A percentile compares a stretch with the other conserved stretches of the same genome.
These are phyloP conservation scores for Myotis yumanensis DNA, from an alignment of 2,113 vertebrate genomes.

Conservation along the genomic window DNA sequence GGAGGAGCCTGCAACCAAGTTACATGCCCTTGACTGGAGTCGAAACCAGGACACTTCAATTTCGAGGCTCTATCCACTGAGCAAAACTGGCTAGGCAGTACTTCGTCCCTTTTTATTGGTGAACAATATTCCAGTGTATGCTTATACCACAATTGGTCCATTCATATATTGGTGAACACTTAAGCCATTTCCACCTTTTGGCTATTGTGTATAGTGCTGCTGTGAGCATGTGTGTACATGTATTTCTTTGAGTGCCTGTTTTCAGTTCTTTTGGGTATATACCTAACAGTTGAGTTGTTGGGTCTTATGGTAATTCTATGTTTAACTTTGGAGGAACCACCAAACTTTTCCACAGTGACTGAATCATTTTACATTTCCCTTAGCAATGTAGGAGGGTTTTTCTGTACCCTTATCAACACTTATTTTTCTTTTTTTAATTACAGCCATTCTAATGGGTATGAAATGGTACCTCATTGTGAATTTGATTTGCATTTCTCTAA, in stretches of 20 bases:
- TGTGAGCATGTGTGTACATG: not conserved
- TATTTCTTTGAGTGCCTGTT: constrained; percentile 4
- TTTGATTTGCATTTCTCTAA: constrained; percentile 7
- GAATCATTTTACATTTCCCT: not conserved
- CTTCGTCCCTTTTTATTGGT: not conserved
- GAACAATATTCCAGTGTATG: not conserved
- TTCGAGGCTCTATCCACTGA: not conserved
- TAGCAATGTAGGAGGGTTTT: not conserved
- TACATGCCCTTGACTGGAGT: not conserved
- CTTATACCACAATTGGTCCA: not conserved
- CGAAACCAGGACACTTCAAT: not conserved
- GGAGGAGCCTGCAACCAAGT: too few relatives aligned
- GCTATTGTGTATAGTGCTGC: not conserved
- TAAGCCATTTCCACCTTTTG: not conserved
- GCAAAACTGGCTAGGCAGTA: not conserved
- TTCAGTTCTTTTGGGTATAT: not conserved
- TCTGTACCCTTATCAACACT: not conserved
- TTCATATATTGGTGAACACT: not conserved
- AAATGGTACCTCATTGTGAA: not conserved
- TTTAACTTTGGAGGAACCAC: not conserved
- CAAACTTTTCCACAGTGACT: not conserved
- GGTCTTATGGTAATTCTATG: not conserved
- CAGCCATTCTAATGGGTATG: not conserved
- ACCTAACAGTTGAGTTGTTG: not conserved
- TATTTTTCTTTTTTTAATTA: not conserved